Conservation (phyloP, 2,113 vertebrate genomes). For the Enhydra lutris region DNA sequence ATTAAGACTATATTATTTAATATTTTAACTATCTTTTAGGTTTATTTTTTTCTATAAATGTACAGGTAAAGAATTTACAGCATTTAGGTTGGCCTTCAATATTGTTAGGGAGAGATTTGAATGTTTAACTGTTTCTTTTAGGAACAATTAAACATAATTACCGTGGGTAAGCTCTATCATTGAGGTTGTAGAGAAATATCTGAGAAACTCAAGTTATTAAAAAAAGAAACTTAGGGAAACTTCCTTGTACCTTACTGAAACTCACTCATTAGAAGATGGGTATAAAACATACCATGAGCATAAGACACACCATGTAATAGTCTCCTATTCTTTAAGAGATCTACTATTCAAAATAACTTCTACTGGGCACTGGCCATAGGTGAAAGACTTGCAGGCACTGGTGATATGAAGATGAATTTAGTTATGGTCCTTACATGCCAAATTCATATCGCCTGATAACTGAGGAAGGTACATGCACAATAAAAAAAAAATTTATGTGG, state of each 20-base stretch:
- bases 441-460: not conserved
- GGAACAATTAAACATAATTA: not conserved
- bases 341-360: not conserved
- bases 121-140: not conserved
- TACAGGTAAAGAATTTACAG: not conserved
- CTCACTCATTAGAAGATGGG: not conserved
- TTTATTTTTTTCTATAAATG: not conserved
- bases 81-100: not conserved
- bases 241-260: not conserved
- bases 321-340: not conserved
- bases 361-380: not conserved
- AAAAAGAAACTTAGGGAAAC: not conserved
- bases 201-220: not conserved
- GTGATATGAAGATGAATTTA: not conserved
- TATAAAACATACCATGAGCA: not conserved
- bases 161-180: not conserved
- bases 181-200: not conserved
- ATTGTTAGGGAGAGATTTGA: not conserved
- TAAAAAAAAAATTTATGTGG: not conserved
- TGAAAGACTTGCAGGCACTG: not conserved
- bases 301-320: not conserved
- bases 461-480: not conserved
- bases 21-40: not conserved
- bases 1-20: not conserved
- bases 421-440: not conserved